Conservation (phyloP, 1,140 invertebrate species). For the Orius laevigatus region DNA sequence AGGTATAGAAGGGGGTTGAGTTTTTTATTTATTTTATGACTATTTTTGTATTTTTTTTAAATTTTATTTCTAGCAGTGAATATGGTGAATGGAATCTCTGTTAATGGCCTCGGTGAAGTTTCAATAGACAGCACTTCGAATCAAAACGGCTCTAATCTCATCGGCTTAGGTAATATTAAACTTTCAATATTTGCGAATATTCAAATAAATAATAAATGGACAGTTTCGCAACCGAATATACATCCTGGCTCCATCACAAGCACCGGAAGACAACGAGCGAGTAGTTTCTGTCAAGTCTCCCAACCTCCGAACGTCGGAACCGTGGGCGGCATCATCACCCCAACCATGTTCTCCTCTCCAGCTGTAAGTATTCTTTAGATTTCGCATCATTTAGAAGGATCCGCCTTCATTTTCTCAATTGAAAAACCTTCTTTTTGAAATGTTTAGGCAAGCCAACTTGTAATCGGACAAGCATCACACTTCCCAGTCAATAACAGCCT, state of each 20-base stretch:
- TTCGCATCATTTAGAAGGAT: not conserved
- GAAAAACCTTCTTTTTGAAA: not conserved
- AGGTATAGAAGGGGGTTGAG: no score
- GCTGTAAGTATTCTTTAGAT: constrained; percentile 21
- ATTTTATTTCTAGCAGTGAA: constrained; percentile 39
- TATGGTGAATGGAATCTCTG: constrained; percentile 63
- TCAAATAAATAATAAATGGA: not conserved
- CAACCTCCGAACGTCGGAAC: constrained; percentile 37
- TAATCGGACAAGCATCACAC: constrained; percentile 41
- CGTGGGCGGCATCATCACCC: constrained; percentile 55
- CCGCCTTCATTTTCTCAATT: not conserved
- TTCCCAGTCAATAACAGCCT: constrained; percentile 55
- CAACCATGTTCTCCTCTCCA: constrained; percentile 43
- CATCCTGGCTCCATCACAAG: constrained; percentile 45
- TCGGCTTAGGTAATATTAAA: constrained; percentile 17
- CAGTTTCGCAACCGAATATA: constrained; percentile 39
- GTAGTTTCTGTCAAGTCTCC: constrained; percentile 18
- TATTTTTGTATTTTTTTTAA: constrained; percentile 6
- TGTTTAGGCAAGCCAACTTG: constrained; percentile 31
- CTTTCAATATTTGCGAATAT: not conserved
- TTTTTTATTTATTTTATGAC: no score
- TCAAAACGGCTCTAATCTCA: constrained; percentile 18
- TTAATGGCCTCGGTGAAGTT: constrained; percentile 58
- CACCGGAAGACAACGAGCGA: constrained; percentile 39
- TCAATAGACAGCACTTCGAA: constrained; percentile 36